Conservation (phyloP, 2,113 vertebrate species). For the Uropsilus gracilis region DNA sequence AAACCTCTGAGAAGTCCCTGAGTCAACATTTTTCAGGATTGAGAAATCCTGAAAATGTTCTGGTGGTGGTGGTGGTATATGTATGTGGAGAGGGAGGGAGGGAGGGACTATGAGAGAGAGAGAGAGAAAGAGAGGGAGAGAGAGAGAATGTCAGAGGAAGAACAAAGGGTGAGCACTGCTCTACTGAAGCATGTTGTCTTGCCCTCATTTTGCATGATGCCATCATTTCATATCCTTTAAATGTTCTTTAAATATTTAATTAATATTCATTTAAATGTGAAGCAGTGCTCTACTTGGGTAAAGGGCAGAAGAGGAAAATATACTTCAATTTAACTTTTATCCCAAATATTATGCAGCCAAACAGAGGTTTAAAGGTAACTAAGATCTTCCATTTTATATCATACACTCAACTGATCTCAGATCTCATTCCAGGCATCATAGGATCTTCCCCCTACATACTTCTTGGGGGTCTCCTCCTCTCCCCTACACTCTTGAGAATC, state of each 20-base stretch:
- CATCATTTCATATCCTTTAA: not conserved
- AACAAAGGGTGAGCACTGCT: not conserved
- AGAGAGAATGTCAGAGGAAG: not conserved
- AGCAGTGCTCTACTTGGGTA: not conserved
- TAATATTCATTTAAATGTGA: slow-evolving; percentile 45
- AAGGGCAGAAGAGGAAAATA: not conserved
- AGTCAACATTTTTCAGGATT: not conserved
- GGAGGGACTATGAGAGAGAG: not conserved
- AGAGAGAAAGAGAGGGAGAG: not conserved
- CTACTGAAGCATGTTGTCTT: not conserved
- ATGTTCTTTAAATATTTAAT: slow-evolving; percentile 56
- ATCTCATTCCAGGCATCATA: not conserved
- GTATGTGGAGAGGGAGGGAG: not conserved
- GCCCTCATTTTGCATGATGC: not conserved
- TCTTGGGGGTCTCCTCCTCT: not conserved
- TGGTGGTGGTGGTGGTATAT: too few relatives aligned
- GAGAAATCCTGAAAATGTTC: too few relatives aligned
- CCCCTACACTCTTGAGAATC: not conserved
- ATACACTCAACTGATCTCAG: not conserved
- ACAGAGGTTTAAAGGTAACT: not conserved
- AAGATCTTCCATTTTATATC: not conserved
- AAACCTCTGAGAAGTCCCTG: not conserved
- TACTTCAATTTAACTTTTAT: too few relatives aligned
- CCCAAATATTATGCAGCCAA: not conserved
- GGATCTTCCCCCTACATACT: not conserved